Conservation (phyloP, 2,888 invertebrate genomes). For the Pterostichus niger region DNA sequence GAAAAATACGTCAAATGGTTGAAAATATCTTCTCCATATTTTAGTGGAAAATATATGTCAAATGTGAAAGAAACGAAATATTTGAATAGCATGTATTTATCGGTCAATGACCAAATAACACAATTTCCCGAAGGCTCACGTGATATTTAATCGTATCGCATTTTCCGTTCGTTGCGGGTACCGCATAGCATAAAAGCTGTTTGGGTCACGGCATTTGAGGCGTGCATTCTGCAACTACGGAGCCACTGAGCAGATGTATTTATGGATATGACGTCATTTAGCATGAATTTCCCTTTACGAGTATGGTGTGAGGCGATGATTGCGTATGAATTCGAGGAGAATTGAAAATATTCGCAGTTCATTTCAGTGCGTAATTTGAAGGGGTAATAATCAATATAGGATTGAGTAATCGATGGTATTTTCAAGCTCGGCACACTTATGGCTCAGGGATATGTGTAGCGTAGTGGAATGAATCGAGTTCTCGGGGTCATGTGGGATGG, state of each 20-base stretch:
- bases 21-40: too few species aligned
- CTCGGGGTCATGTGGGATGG: not conserved
- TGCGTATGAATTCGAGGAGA: not conserved
- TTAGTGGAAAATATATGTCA: too few species aligned
- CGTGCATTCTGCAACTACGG: not conserved
- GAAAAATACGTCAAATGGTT: too few species aligned
- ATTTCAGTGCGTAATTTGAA: slow-evolving; percentile 1
- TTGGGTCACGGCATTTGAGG: slow-evolving; percentile 13
- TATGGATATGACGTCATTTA: slow-evolving; percentile 35
- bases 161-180: not conserved
- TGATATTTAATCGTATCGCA: slow-evolving; percentile 12
- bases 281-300: slow-evolving; percentile 12
- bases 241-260: not conserved
- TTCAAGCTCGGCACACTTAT: not conserved
- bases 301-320: not conserved
- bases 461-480: not conserved
- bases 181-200: slow-evolving; percentile 16
- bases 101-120: slow-evolving; percentile 27
- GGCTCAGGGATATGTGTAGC: too few species aligned
- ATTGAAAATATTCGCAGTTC: not conserved
- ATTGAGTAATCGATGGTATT: not conserved
- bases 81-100: not conserved
- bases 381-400: slow-evolving; percentile 3
- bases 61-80: not conserved
- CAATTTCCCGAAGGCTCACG: not conserved